Base-by-base conservation (phyloP, 2,797 vertebrate species). In the Malurus splendens region DNA sequence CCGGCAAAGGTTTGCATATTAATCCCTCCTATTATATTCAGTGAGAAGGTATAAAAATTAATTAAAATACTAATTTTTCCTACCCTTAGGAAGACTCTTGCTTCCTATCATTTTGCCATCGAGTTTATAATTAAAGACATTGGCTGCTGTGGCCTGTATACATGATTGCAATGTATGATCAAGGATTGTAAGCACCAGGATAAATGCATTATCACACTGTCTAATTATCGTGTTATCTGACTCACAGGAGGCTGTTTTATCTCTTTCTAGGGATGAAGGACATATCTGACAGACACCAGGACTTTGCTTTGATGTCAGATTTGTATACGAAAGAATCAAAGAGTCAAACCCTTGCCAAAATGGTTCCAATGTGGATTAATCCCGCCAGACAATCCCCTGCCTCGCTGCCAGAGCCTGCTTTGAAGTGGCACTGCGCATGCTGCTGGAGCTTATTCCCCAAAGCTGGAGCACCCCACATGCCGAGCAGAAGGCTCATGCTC, bases 141-240 rank as follows among this genome's bases (percentile, higher is more conserved):
- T 91, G 91, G 93, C 82, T 96, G 85, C 76, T 93, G 94, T 89
- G 96, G 95, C 89, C 94, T 95, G 51, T 95, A 88, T 89, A 94
- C 90, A 76, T 96, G 94, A 97, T 96, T 95, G 94, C 90, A 96
- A 95, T 95, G 90, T 93, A 94, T 91, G 95, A 97, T 96, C 95
- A 96, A 97, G 96, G 96, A 96, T 96, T 96, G 94, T 96, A 96
- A 97, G 95, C 94, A 95, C 94, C 70, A 91, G 88, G 84, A 95
- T 93, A 96, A 95, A 93, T 92, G 91, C 95, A 96, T 95, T 97
- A 96, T 96, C 95, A 96, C 91, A 22, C 93, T 95, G 94, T 88
- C 90, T 97, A 97, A 97, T 97, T 96, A 97, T 96, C 87, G 6
- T 57, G 64, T 96, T 95, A 96, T 95, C 93, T 97, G 95, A 96